phyloP scores from a whole-genome alignment of 1,140 invertebrate species.

The Caenorhabditis brenneri region DNA sequence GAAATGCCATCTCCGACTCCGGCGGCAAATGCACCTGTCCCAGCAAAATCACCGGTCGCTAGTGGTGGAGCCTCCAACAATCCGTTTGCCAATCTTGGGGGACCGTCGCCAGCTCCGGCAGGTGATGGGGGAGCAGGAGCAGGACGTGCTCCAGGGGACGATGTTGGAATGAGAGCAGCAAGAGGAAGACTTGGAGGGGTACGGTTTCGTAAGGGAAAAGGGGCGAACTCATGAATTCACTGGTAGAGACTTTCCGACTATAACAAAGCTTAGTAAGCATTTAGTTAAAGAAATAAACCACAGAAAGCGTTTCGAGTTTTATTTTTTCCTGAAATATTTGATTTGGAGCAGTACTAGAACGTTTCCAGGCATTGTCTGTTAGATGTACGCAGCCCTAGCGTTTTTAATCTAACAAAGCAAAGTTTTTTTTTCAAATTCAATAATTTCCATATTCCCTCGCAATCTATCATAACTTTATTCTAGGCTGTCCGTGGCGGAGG shows the following conservation, averaged over 20 bases:
- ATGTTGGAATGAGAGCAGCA: conserved; percentile 50
- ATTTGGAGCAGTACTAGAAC: no score
- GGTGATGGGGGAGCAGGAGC: not conserved
- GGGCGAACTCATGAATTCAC: not conserved
- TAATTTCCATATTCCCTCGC: no score
- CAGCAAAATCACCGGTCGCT: not conserved
- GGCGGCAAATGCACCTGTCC: not conserved
- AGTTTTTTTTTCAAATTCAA: not conserved
- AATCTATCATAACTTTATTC: not conserved
- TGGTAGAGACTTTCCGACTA: no score
- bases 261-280: no score
- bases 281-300: no score
- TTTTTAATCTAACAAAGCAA: no score
- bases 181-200: conserved; percentile 52
- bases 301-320: no score
- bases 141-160: not conserved
- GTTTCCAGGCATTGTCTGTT: no score
- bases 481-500: conserved; percentile 48
- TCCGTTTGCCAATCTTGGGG: conserved; percentile 23
- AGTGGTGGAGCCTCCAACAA: not conserved
- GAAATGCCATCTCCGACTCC: conserved; percentile 23
- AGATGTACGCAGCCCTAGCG: no score
- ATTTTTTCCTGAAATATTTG: no score
- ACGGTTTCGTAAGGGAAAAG: not conserved
- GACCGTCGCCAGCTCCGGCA: not conserved